Evolutionary conservation across 2,797 vertebrate species (phyloP), one percentile per base, ranked within the genome.

Genomic region (Sebastes oblongus): DNA sequence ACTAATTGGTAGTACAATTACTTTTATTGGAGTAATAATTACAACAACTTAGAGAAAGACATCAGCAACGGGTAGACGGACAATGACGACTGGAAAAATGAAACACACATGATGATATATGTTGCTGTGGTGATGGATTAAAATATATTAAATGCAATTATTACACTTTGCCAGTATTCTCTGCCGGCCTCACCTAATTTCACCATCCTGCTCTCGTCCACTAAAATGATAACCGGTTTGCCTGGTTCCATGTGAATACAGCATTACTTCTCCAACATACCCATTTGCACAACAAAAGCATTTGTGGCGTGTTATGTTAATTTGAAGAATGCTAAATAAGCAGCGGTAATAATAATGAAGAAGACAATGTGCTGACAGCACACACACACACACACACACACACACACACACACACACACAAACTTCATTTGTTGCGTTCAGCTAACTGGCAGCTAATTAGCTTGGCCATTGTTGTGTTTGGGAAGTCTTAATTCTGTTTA

Each of bases 371-470:
- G 62, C 27, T 66, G 60, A 84, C 72, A 59, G 20, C 62, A 32
- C 70, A 52, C 65, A 50, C 66, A 42, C 66, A 60, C 36, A 58
- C 70, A 52, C 66, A 58, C 70, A 50, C 65, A 42, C 68, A 62
- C 36, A 50, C 65, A 42, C 68, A 62, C 66, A 42, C 68, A 62
- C 69, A 50, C 65, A 42, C 66, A 62, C 66, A 42, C 68, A 64
- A 32, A 59, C 70, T 14, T 56, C 10, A 16, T 70, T 77, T 81
- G 66, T 65, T 65, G 58, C n/a, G 39, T 73, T 75, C 39, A 27
- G 27, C 75, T 65, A 61, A 79, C 65, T 72, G 22, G 50, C 78
- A 62, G 34, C 74, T 85, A 77, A 91, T 88, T 90, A 89, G 30
- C 67, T 36, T 24, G 11, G 36, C 56, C 68, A 69, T 72, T 77